Conservation (phyloP, 2,797 vertebrate species). For the Zalophus californianus region DNA sequence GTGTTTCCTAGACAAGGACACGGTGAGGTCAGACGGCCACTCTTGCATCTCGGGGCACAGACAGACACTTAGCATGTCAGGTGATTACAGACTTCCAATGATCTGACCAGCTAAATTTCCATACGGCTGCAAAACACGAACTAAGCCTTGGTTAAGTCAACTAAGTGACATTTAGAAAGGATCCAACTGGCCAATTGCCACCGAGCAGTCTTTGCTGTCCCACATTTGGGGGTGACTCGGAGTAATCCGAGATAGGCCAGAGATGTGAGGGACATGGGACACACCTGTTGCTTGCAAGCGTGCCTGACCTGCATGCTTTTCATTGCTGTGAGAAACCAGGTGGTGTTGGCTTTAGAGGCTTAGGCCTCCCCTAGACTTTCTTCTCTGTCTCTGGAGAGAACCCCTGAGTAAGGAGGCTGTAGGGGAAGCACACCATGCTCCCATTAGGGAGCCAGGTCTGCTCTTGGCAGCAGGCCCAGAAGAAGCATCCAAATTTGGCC, state of each 20-base stretch:
- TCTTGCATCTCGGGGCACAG: conserved; percentile 53
- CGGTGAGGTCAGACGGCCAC: conserved; percentile 74
- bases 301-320: not conserved
- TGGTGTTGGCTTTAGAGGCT: not conserved
- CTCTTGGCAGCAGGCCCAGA: conserved; percentile 20
- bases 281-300: not conserved
- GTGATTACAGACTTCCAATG: conserved; percentile 77
- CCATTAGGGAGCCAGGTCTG: not conserved
- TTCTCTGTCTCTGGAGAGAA: conserved; percentile 37
- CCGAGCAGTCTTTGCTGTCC: not conserved
- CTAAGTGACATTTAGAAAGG: not conserved
- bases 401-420: conserved; percentile 80
- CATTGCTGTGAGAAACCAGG: not conserved
- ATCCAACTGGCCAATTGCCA: not conserved
- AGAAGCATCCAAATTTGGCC: conserved; percentile 1
- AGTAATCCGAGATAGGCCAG: not conserved
- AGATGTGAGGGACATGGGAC: not conserved
- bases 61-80: conserved; percentile 60
- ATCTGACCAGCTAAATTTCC: conserved; percentile 81
- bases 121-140: conserved; percentile 89
- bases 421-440: conserved; percentile 74
- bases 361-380: not conserved
- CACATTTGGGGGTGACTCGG: not conserved
- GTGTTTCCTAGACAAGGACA: conserved; percentile 92
- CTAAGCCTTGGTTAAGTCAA: conserved; percentile 80